Base-by-base conservation (phyloP, 2,113 vertebrate genomes). In the Heterocephalus glaber region DNA sequence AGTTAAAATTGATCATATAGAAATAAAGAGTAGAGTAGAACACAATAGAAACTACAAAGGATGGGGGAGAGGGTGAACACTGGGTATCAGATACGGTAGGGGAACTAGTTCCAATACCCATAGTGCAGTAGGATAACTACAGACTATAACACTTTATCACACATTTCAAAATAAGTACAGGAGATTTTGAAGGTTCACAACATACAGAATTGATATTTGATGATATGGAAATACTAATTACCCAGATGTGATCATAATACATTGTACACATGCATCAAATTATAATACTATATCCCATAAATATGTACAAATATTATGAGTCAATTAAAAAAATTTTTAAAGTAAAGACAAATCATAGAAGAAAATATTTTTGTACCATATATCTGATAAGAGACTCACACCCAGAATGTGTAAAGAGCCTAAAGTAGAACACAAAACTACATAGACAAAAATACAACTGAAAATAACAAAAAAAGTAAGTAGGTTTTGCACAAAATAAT, bases 361-460 rank as follows among this genome's bases (percentile, higher is more conserved):
- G 70, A 89, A 94, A 92, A 82, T 3, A 94, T 38, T 95, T 89
- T n/a, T 22, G 72, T 76, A 89, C 61, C 30, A 54, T 22, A 16
- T 35, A 44, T 68, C 58, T 86, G 41, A 81, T 22, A 68, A 58
- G 3, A 60, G 4, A 65, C 7, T 56, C 88, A 20, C 7, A 44
- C n/a, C 41, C 56, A 92, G 79, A 89, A 82, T 83, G 89, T 35
- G 79, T 28, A 63, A 12, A 65, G 13, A 87, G 20, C 35, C 83
- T 74, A 30, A 76, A 79, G 83, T 79, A 24, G 28, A 92, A 63
- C 47, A 61, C 19, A 89, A 85, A 35, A 70, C 44, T 49, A 89
- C 52, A 35, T 2, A 82, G 30, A 80, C 12, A 70, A 79, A 84
- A 77, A 74, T 33, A 35, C 47, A 94, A 86, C n/a, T 94, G 41